phyloP scores from a whole-genome alignment of 2,888 invertebrate species.

The Aelia acuminata region DNA sequence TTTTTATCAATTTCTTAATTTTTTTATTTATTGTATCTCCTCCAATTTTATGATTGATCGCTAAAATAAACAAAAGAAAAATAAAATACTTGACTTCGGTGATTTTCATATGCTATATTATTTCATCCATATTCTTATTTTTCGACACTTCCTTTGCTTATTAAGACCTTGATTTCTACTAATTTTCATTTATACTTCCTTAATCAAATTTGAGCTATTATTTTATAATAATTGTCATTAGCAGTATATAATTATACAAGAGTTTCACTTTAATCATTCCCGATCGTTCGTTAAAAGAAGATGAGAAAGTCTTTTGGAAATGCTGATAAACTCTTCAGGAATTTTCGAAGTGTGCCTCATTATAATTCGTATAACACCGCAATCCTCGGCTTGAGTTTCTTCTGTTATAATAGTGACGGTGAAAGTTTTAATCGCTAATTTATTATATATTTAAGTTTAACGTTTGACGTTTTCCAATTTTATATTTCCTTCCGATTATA shows the following conservation, averaged over 20 bases:
- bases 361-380: slow-evolving; percentile 4
- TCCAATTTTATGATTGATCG: no score
- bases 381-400: neutral
- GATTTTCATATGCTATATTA: no score
- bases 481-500: neutral
- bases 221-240: no score
- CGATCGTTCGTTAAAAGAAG: neutral
- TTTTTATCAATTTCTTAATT: no score
- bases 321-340: neutral
- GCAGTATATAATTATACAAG: neutral
- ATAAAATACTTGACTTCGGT: no score
- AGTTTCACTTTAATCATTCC: neutral
- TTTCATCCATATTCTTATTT: no score
- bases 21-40: no score
- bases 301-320: neutral
- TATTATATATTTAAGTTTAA: neutral
- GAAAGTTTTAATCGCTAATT: neutral
- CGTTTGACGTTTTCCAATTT: neutral
- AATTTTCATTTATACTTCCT: no score
- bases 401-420: neutral
- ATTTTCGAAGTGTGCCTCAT: slow-evolving; percentile 19
- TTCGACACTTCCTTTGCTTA: no score
- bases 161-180: no score
- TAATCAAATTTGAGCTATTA: no score
- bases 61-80: no score